Percentiles rank a stretch among this genome's conserved stretches.
Conservation (phyloP, 1,140 invertebrate genomes). For the Oryzaephilus surinamensis region DNA sequence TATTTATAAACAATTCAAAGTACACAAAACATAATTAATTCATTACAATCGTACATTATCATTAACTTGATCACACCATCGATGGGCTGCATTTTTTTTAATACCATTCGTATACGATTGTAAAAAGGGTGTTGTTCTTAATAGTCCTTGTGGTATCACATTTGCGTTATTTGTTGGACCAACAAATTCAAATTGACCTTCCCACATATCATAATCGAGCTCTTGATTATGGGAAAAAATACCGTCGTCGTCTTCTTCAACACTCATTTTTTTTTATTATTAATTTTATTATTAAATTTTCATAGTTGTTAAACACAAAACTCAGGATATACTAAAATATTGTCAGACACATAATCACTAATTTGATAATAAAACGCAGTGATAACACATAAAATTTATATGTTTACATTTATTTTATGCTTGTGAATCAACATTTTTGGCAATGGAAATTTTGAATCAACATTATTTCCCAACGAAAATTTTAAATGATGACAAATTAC, state of each 20-base stretch:
- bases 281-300: too few relatives aligned
- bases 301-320: too few relatives aligned
- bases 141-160: conserved; percentile 16
- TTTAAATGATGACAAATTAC: too few relatives aligned
- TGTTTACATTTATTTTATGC: too few relatives aligned
- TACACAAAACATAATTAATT: neutral
- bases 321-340: too few relatives aligned
- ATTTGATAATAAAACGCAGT: too few relatives aligned
- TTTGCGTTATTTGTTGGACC: conserved; percentile 34
- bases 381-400: too few relatives aligned
- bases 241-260: conserved; percentile 17
- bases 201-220: conserved; percentile 75
- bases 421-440: too few relatives aligned
- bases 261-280: conserved; percentile 38
- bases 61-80: conserved; percentile 44
- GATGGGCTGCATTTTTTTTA: conserved; percentile 42
- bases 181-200: conserved; percentile 75
- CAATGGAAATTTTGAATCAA: too few relatives aligned
- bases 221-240: conserved; percentile 42
- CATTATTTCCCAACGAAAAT: too few relatives aligned
- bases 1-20: neutral
- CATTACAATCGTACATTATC: conserved; percentile 37
- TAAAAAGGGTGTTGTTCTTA: conserved; percentile 33
- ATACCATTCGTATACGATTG: conserved; percentile 40
- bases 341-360: too few relatives aligned